Base-by-base conservation (phyloP, 2,888 invertebrate genomes). In the Drosophila mayaguana region DNA sequence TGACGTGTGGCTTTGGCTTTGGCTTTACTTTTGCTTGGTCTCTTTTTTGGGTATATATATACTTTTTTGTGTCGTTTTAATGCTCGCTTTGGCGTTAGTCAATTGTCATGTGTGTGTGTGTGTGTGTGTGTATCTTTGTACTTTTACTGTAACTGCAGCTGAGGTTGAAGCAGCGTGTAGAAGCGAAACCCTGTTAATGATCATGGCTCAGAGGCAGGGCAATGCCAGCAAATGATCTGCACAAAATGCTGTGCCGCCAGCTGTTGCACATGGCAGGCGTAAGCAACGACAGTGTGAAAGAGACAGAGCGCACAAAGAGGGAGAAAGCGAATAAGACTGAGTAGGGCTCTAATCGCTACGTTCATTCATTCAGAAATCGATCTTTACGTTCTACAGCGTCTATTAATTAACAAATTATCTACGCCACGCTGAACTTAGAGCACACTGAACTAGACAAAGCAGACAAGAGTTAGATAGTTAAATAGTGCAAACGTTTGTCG, bases 41-140 rank as follows among this genome's bases (percentile, higher is more conserved):
- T 72, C 67, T 69, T 67, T 64, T 72, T 72, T 72, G 62, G 66
- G 51, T 73, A 72, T 69, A 70, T 70, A 38, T 38, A 32, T 32
- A 2, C 0, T 73, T 74, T 71, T 70, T 70, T 66, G 63, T 71
- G 70, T 63, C 63, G 53, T 75, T 80, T 87, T 75, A 84, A 73
- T 86, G 83, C 72, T 76, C 70, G 75, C 67, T 75, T 82, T 75
- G 73, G 57, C 80, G 86, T 86, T 82, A 83, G 81, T 86, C 77
- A 88, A 85, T 84, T 82, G 78, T 70, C 65, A 40, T 72, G 32
- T 28, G 20, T 46, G 16, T 63, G 22, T 59, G 32, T 51, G 14
- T 57, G 34, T 16, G 22, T 40, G 25, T 40, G 22, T 55, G 16
- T 56, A 2, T 50, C 2, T 53, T 11, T 64, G 22, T 60, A 12